These are phyloP conservation scores for Ophion ventricosus DNA, from an alignment of 2,888 invertebrate species.

Conservation along the genomic window DNA sequence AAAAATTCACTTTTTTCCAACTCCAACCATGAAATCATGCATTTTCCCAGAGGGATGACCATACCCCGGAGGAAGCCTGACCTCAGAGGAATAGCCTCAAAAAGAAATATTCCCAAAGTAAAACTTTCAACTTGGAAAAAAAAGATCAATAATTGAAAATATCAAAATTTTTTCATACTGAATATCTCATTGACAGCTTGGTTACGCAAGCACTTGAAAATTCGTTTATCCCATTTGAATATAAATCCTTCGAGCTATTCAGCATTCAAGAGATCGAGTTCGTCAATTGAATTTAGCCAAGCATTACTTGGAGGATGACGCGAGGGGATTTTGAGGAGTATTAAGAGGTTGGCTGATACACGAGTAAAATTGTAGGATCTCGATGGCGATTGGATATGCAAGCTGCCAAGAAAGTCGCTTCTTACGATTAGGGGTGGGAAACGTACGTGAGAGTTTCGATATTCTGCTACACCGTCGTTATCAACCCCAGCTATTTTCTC, in stretches of 20 bases:
- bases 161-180: no score
- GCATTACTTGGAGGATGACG: background rate
- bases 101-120: no score
- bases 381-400: constrained; percentile 27
- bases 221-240: background rate
- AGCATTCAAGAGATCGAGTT: background rate
- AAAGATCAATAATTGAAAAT: no score
- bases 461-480: constrained; percentile 23
- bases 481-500: constrained; percentile 8
- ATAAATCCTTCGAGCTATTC: background rate
- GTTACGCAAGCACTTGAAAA: background rate
- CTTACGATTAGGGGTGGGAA: constrained; percentile 13
- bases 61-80: no score
- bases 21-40: no score
- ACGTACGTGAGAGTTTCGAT: constrained; percentile 46
- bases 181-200: no score
- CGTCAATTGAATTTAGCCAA: background rate
- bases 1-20: no score
- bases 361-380: constrained; percentile 14
- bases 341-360: background rate
- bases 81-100: no score
- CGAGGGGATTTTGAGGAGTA: background rate
- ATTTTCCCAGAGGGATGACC: no score
- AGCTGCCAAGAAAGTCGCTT: constrained; percentile 31
- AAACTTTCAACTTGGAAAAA: no score